Base-by-base conservation (phyloP, 2,797 vertebrate genomes). In the Alosa sapidissima region DNA sequence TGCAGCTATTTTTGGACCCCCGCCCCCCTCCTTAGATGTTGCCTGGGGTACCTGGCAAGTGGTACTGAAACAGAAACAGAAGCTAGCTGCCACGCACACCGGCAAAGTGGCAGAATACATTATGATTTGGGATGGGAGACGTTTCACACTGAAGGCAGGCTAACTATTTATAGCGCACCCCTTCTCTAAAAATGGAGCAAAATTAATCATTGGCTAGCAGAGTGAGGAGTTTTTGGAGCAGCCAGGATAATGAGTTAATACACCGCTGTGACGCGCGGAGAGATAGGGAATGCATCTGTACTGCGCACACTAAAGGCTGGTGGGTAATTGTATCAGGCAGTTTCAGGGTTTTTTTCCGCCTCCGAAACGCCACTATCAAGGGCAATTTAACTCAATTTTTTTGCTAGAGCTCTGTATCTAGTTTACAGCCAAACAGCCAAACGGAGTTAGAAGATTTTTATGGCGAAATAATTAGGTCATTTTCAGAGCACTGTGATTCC, bases 161-260 rank as follows among this genome's bases (percentile, higher is more conserved):
- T 21, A 82, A 52, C 83, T 90, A 88, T 90, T 90, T 88, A 87
- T 87, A 85, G 88, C 41, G 78, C 13, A 41, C 14, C 1, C 21
- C 54, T 19, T 81, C 48, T 86, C 87, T 89, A 89, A 88, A 88
- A 89, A 87, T 68, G 83, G 87, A 85, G 54, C 81, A 82, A 85
- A 90, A 90, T 91, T 51, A 89, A 89, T 89, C 85, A 89, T 85
- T 89, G 84, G 82, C 84, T 85, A 88, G 86, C 81, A 14, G 5
- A 51, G 47, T 47, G 16, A 14, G 58, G 41, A 78, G 36, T 78
- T 78, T 78, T 47, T 19, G 72, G 72, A 78, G 41, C 72, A 45
- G 72, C 72, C 72, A 4, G 16, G 72, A 47, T 78, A 78, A 78
- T 78, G 72, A 78, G 72, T 78, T 78, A 78, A 78, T 78, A 78